Base-by-base conservation (phyloP, 2,113 vertebrate genomes). In the Pungitius pungitius region DNA sequence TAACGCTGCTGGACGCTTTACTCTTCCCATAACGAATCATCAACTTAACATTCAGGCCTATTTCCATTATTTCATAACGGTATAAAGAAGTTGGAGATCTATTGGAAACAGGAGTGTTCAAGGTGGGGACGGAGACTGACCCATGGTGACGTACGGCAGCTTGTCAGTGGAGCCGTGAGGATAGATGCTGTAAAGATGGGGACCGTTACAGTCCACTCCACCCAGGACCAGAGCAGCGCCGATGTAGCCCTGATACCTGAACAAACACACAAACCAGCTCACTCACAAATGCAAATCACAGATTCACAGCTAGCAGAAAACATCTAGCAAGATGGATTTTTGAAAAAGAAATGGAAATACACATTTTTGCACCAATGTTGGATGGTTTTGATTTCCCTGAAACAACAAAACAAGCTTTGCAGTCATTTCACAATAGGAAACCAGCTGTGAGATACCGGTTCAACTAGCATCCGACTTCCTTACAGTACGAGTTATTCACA, bases 101-200 rank as follows among this genome's bases (percentile, higher is more conserved):
- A 27, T 43, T 26, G 15, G 24, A 33, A 18, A 55, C 52, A 33
- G 26, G 2, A 17, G 54, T 57, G 55, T 57, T 17, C 94, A 96
- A 94, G 77, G 27, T 52, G n/a, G 26, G 30, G 55, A 9, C 2
- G 10, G 54, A 9, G 13, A 37, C 56, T 35, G 30, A 58, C 56
- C 56, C 33, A 58, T 58, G 47, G 98, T 99, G 84, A 99, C 98
- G 0, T 98, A 99, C 33, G 98, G 98, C 80, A 99, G 90, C 79
- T 97, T 99, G 93, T 99, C 98, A 3, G 98, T 99, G 4, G 98
- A 99, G 51, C 98, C 98, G 0, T 99, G 97, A 37, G 98, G 98
- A 86, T 99, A 97, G 83, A 99, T 99, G 93, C 97, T 96, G 93
- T 99, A 99, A 8, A 99, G 95, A 74, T 99, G 97, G 45, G 96